Base-by-base conservation (phyloP, 2,888 invertebrate species). In the Portevinia maculata region DNA sequence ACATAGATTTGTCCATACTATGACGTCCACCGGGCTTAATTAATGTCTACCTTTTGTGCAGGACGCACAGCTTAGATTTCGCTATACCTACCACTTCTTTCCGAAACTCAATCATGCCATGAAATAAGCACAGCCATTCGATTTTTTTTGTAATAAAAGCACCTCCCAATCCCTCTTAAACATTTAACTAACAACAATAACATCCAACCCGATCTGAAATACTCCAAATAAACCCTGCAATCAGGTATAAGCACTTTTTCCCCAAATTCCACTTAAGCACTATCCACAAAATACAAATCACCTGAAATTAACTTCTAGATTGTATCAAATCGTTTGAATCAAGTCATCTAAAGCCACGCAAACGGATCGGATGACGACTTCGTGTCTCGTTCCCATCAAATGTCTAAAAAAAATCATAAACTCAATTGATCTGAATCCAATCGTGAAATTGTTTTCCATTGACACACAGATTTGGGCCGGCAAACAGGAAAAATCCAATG, bases 391-490 rank as follows among this genome's bases (percentile, higher is more conserved):
- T 67, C 50, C 73, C 71, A 73, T 84, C 83, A 84, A 79, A 67
- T 69, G 52, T 69, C 73, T 59, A 79, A 55, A 79, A 52, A 64
- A 70, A 74, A 79, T 84, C 84, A 79, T 74, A 79, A 84, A 79
- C 57, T 74, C 73, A 73, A 74, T 79, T 74, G 79, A 79, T 59
- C 79, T 79, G 84, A 79, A 84, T 69, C 74, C 73, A 84, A 79
- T 84, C 84, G 84, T 84, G 84, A 84, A 84, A 84, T 84, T 84
- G 79, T 79, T 69, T 79, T 74, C 84, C 59, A 78, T 79, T 70
- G 62, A 52, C 64, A 69, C 78, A 73, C 37, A 32, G 24, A n/a
- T 32, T 17, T 32, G 21, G 32, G 8, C 34, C 6, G n/a, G 9
- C 15, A 34, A 41, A 37, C 39, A 32, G 9, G 24, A 24, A 55